Base-by-base conservation (phyloP, 2,113 vertebrate genomes). In the Xiphorhynchus elegans region DNA sequence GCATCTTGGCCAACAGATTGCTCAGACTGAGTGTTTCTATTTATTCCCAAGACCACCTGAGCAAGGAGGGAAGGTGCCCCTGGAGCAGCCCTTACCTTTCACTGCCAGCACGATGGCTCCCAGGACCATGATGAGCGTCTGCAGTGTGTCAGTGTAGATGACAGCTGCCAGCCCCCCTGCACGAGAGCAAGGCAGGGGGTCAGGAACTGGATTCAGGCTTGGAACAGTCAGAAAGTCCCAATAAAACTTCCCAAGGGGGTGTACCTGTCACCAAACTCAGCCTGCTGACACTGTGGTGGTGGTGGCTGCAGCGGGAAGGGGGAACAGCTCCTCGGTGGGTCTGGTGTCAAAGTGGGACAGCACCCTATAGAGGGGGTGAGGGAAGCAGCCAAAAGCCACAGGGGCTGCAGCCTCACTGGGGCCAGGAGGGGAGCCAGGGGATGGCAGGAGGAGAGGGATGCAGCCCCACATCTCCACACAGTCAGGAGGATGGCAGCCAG, bases 131-230 rank as follows among this genome's bases (percentile, higher is more conserved):
- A 99, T 97, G 35, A 99, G 87, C 0, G 98, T 99, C 95, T 99
- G 99, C 59, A 99, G 98, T 0, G 98, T 95, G 1, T 99, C 99
- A 0, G 98, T 99, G 97, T 99, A 98, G 97, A 99, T 99, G 82
- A 99, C 99, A 2, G 99, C 99, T 1, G 97, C 98, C 66, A 99
- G 98, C 23, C 99, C 99, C 49, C 99, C 99, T 99, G 96, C 17
- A 17, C 3, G 2, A 84, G 33, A 79, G n/a, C 20, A 46, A 64
- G 31, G 58, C 50, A 70, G 64, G 46, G 42, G 0, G 2, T 35
- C 1, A 1, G 58, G 17, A 58, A 14, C 19, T 4, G 4, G 69
- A 16, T 42, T 25, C 2, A 1, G 31, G 44, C 25, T 55, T 72
- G 49, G 46, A 69, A 23, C 56, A 63, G 66, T 13, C 49, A 72